These are phyloP conservation scores for Otolemur crassicaudatus DNA, from an alignment of 2,797 vertebrate genomes.

Conservation along the genomic window DNA sequence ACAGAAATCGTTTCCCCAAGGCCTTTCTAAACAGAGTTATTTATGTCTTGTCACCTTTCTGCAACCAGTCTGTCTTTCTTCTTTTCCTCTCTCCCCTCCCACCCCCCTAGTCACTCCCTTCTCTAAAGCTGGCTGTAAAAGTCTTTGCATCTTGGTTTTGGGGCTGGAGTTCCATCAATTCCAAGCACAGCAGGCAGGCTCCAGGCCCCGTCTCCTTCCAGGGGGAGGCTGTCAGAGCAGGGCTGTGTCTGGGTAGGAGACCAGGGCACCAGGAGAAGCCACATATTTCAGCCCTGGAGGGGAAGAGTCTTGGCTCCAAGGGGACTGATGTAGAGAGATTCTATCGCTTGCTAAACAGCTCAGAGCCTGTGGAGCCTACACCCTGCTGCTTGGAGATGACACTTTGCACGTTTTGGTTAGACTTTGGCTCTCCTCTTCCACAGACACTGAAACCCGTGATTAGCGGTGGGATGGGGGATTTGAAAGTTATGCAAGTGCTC, in stretches of 20 bases:
- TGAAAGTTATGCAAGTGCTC: conserved; percentile 37
- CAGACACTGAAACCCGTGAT: conserved; percentile 16
- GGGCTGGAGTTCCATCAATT: conserved; percentile 53
- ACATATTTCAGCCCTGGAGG: conserved; percentile 13
- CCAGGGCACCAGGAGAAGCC: fast-evolving
- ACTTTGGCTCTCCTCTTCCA: background rate
- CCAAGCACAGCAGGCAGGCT: conserved; percentile 55
- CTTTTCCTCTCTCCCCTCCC: background rate
- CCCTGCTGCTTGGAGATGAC: background rate
- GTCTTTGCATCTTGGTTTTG: conserved; percentile 54
- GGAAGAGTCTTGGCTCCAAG: background rate
- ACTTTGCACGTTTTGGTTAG: background rate
- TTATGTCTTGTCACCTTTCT: conserved; percentile 21
- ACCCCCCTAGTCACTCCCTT: background rate
- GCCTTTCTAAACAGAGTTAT: background rate
- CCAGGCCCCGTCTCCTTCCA: conserved; percentile 67
- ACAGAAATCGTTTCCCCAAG: background rate
- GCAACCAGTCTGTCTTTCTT: background rate
- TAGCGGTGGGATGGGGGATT: background rate
- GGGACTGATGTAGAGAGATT: conserved; percentile 45
- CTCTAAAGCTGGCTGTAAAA: conserved; percentile 9
- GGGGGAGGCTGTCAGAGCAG: background rate
- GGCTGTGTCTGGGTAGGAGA: conserved; percentile 50
- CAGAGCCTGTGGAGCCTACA: background rate
- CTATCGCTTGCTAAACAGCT: background rate